Evolutionary conservation across 2,888 invertebrate genomes (phyloP).

Genomic region (Drosophila helvetica): DNA sequence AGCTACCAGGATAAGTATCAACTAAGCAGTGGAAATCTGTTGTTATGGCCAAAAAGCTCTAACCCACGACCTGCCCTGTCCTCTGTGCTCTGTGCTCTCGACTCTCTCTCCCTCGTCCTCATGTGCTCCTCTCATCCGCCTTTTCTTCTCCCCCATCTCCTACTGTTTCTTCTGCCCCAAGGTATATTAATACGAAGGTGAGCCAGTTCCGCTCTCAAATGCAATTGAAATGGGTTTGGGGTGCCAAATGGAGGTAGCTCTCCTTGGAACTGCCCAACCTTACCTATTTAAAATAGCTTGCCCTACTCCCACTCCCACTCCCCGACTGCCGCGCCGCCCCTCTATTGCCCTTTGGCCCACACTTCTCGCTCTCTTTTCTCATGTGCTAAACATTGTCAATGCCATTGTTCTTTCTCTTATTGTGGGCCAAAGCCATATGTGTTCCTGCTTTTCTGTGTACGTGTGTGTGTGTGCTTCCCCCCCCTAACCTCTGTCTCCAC

Average conservation of each 20-base stretch:
- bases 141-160: constrained; percentile 19
- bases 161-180: constrained; percentile 17
- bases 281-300: not conserved
- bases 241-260: too few relatives aligned
- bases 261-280: too few relatives aligned
- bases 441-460: not conserved
- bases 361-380: constrained; percentile 1
- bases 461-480: too few relatives aligned
- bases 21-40: constrained; percentile 75
- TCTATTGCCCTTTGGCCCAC: not conserved
- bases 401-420: constrained; percentile 36
- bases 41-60: constrained; percentile 63
- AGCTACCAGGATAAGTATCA: constrained; percentile 63
- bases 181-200: too few relatives aligned
- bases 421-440: constrained; percentile 18
- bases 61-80: constrained; percentile 53
- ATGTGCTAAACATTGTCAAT: constrained; percentile 48
- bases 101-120: not conserved
- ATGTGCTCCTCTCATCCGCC: not conserved
- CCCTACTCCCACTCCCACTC: constrained; percentile 4
- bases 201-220: too few relatives aligned
- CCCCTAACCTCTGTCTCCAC: not conserved
- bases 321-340: not conserved
- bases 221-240: too few relatives aligned
- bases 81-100: constrained; percentile 1